Base-by-base conservation (phyloP, 2,888 invertebrate species). In the Hypomecis punctinalis region DNA sequence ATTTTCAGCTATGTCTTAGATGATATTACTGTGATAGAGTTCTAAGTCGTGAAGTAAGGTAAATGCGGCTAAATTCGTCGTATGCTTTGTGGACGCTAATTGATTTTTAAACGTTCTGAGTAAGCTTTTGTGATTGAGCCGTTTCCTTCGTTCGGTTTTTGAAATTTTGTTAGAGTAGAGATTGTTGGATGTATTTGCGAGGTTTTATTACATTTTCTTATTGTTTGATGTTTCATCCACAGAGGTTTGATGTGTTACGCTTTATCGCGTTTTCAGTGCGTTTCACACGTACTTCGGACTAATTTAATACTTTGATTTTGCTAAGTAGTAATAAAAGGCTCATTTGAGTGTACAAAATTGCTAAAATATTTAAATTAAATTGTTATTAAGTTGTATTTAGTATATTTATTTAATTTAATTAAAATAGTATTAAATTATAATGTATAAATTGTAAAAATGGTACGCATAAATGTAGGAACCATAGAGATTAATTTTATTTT, bases 101-200 rank as follows among this genome's bases (percentile, higher is more conserved):
- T 90, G 89, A 90, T 85, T 87, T 80, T 85, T 85, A 85, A 88
- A 86, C 85, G 81, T 80, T 77, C 78, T 79, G 78, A 82, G 83
- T 81, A 81, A 79, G 74, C 81, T 80, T 78, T 81, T 81, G 79
- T 74, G 77, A 80, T 86, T 86, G 84, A 88, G 85, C 75, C 78
- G 78, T 86, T 76, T 59, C 64, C 63, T 63, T 56, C 23, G 11
- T 33, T 63, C 35, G 48, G 47, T 35, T 63, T 63, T 63, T 58
- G 55, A 55, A 66, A 61, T 49, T 59, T 39, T 45, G 33, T 52
- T 64, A 51, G 63, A 59, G 63, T 59, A 36, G 42, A 58, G 53
- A 37, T 37, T 13, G 33, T 42, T 54, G 9, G 11, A 45, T 45
- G 36, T n/a, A 55, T 45, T 49, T 46, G 60, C 60, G 46, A 39